A percentile compares a stretch with the other conserved stretches of the same genome.
Conservation (phyloP, 2,113 vertebrate genomes). For the Shinisaurus crocodilurus region DNA sequence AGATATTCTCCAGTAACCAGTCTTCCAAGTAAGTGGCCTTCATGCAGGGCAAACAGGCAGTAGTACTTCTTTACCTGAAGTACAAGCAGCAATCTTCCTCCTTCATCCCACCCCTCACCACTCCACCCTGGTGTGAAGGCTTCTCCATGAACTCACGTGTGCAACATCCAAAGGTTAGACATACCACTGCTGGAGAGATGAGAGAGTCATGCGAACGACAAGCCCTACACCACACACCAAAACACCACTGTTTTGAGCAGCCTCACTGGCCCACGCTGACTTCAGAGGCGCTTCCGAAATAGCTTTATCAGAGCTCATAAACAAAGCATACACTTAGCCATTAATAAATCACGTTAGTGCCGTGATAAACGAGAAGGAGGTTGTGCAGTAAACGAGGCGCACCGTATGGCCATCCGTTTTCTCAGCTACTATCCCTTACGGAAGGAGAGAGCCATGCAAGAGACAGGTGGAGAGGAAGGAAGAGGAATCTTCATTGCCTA, state of each 20-base stretch:
- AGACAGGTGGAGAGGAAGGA: not conserved
- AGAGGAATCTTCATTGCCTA: not conserved
- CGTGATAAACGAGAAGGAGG: not conserved
- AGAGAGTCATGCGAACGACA: conserved; percentile 2
- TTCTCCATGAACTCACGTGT: conserved; percentile 54
- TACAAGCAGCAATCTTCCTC: not conserved
- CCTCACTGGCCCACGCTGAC: not conserved
- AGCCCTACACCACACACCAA: not conserved
- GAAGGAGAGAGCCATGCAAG: not conserved
- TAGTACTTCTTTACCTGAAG: not conserved
- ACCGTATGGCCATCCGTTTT: not conserved
- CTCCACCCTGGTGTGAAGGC: not conserved
- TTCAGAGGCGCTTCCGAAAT: not conserved
- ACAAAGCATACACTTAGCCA: not conserved
- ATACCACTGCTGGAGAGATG: conserved; percentile 16
- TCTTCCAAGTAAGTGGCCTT: not conserved
- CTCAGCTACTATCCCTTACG: not conserved
- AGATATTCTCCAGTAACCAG: not conserved
- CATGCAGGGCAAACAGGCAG: not conserved
- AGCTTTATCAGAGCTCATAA: not conserved
- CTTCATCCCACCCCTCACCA: not conserved
- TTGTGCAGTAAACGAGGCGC: too few species aligned
- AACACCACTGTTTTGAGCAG: not conserved
- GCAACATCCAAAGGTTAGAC: conserved; percentile 55
- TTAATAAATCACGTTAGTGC: not conserved